phyloP scores from a whole-genome alignment of 2,797 vertebrate species.

The Chiloscyllium punctatum region DNA sequence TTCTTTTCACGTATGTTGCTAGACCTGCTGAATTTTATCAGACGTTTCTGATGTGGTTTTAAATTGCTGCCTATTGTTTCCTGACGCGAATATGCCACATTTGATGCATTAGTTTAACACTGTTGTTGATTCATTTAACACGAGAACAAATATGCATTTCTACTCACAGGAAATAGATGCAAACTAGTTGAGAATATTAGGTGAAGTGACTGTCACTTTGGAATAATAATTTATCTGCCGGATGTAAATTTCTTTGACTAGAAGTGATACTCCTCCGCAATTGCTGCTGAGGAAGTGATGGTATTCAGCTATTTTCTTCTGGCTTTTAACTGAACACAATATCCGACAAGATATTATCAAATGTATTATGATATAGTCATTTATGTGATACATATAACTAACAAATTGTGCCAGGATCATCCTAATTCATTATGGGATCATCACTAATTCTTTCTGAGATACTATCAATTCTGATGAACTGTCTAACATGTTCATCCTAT shows the following conservation, averaged over 20 bases:
- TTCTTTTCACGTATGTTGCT: too few species aligned
- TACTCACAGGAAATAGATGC: too few species aligned
- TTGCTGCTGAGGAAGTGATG: background rate
- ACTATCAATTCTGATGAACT: too few species aligned
- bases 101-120: background rate
- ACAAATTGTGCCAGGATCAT: background rate
- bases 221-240: background rate
- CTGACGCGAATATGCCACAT: background rate
- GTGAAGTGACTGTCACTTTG: too few species aligned
- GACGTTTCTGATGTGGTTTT: too few species aligned
- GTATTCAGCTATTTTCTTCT: too few species aligned
- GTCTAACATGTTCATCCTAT: too few species aligned
- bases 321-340: too few species aligned
- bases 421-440: background rate
- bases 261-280: background rate
- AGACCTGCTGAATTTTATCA: too few species aligned
- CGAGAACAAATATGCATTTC: background rate
- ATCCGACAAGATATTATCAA: background rate
- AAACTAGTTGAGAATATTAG: background rate
- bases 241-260: background rate
- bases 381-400: background rate
- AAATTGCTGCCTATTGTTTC: background rate
- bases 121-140: background rate
- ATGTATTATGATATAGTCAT: background rate
- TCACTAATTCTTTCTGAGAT: background rate